Conservation (phyloP, 2,113 vertebrate genomes). For the Pedetes capensis region DNA sequence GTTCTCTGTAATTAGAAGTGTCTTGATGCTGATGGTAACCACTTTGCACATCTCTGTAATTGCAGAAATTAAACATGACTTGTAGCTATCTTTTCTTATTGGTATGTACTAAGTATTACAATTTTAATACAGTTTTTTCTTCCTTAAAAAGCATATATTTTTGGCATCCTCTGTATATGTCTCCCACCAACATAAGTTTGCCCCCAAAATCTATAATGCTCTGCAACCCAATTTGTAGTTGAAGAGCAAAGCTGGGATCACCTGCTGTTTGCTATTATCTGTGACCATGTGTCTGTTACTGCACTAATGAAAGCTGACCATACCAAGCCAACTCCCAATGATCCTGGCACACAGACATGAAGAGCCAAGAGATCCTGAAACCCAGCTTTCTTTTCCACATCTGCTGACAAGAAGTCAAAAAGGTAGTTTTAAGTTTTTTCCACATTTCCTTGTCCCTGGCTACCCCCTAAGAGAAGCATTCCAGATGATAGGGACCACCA, state of each 20-base stretch:
- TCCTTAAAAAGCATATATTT: too few relatives aligned
- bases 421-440: slow-evolving; percentile 15
- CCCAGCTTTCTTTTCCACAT: slow-evolving; percentile 33
- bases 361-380: slow-evolving; percentile 22
- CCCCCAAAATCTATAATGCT: background rate
- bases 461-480: background rate
- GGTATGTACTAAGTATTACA: too few relatives aligned
- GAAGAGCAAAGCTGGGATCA: background rate
- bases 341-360: background rate
- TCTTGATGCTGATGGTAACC: too few relatives aligned
- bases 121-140: too few relatives aligned
- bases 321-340: slow-evolving; percentile 13
- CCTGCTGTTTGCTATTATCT: background rate
- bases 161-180: background rate
- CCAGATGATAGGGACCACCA: background rate
- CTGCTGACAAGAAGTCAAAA: slow-evolving; percentile 26
- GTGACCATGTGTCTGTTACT: background rate
- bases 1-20: too few relatives aligned
- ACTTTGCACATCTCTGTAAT: too few relatives aligned
- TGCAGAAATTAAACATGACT: too few relatives aligned
- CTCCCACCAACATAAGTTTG: background rate
- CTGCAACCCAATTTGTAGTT: background rate
- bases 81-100: too few relatives aligned
- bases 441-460: background rate
- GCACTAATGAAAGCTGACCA: background rate